Evolutionary conservation across 2,113 vertebrate genomes (phyloP).

Genomic region (Synchiropus splendidus): DNA sequence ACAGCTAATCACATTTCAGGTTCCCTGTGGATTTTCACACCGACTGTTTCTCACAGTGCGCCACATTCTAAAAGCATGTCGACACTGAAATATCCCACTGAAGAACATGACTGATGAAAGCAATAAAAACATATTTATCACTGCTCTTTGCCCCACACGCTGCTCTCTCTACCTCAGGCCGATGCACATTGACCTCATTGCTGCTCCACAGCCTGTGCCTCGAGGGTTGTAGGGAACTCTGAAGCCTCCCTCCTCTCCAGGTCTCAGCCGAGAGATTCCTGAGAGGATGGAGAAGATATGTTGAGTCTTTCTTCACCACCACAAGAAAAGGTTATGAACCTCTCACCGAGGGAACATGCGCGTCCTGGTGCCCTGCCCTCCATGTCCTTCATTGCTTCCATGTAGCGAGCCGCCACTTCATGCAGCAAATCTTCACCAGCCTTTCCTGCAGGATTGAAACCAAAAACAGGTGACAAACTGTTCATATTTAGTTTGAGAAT

Average conservation of each 20-base stretch:
- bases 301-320: not conserved
- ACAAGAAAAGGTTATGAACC: not conserved
- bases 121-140: too few relatives aligned
- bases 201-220: constrained; percentile 72
- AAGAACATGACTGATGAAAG: too few relatives aligned
- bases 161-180: constrained; percentile 62
- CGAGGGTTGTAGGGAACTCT: constrained; percentile 68
- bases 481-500: too few relatives aligned
- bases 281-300: not conserved
- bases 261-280: constrained; percentile 71
- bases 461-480: too few relatives aligned
- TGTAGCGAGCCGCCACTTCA: constrained; percentile 66
- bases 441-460: constrained; percentile 57
- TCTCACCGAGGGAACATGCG: constrained; percentile 67
- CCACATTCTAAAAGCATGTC: too few relatives aligned
- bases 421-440: constrained; percentile 65
- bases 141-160: too few relatives aligned
- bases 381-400: constrained; percentile 77
- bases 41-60: too few relatives aligned
- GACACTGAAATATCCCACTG: too few relatives aligned
- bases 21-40: too few relatives aligned
- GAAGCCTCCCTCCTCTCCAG: constrained; percentile 64
- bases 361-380: constrained; percentile 74
- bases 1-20: constrained; percentile 72
- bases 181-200: constrained; percentile 81